Evolutionary conservation across 1,140 invertebrate species (phyloP), one percentile per base, ranked within the genome.

Genomic region (Drosophila novamexicana): DNA sequence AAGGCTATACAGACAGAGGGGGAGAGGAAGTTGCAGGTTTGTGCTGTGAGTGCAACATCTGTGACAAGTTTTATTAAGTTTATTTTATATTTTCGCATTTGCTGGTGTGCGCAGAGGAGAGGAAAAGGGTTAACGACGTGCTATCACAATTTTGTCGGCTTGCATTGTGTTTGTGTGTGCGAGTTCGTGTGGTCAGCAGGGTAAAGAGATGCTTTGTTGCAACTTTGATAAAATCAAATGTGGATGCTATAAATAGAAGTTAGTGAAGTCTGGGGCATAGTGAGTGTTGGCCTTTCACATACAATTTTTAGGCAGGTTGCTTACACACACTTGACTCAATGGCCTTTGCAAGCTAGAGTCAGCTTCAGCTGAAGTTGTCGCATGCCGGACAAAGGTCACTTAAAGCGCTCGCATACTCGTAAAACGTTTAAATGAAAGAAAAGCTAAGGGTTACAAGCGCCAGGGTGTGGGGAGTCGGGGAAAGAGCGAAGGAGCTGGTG

Each of bases 61-160:
- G 85, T 90, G 85, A 85, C 84, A 84, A 81, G 74, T 89, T 89
- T 88, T 89, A 90, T 89, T 90, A 89, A 89, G 85, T 89, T 90
- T 89, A 68, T 80, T 89, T 80, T 89, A 82, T 82, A 81, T 82
- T 78, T 75, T 59, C 56, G 47, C 76, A 72, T 80, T 80, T 80
- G 22, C 4, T 29, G 22, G 22, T 29, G 39, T 71, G 62, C 50
- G 69, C 10, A 14, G 18, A 6, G 7, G 54, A 22, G 36, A 4
- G 22, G 12, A 4, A 12, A 9, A 9, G 47, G 65, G 52, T 44
- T 75, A 75, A 70, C 67, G 61, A 88, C 75, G 75, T 82, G 71
- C 59, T 81, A 68, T 77, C 81, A 75, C 70, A 85, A 81, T 57
- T 64, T 79, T 76, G 58, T 70, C 67, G 67, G 67, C 61, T 47